Percentiles rank a stretch among this genome's conserved stretches.
These are phyloP conservation scores for Wasmannia auropunctata DNA, from an alignment of 1,140 invertebrate species.

Conservation along the genomic window DNA sequence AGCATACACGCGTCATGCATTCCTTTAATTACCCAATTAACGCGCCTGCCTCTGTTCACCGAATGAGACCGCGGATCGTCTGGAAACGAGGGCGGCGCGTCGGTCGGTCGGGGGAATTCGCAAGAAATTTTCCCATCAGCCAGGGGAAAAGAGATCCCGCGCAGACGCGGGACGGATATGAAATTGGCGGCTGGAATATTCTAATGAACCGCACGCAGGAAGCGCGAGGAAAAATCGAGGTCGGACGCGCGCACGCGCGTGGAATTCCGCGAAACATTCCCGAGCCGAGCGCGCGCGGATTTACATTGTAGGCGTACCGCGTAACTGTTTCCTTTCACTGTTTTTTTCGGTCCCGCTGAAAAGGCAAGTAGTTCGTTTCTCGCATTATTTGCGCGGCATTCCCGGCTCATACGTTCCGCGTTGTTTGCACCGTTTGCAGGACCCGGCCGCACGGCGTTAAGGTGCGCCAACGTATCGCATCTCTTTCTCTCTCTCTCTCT, in stretches of 20 bases:
- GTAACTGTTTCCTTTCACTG: conserved; percentile 36
- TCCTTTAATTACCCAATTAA: conserved; percentile 68
- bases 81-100: conserved; percentile 8
- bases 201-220: conserved; percentile 60
- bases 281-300: conserved; percentile 57
- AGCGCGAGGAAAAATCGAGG: conserved; percentile 60
- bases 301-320: conserved; percentile 59
- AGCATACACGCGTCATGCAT: background rate
- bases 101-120: conserved; percentile 32
- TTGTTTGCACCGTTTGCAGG: too few species aligned
- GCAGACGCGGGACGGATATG: conserved; percentile 28
- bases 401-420: conserved; percentile 15
- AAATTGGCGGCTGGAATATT: conserved; percentile 51
- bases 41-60: conserved; percentile 44
- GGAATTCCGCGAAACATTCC: conserved; percentile 56
- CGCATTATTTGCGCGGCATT: conserved; percentile 53
- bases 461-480: conserved; percentile 28
- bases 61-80: conserved; percentile 32
- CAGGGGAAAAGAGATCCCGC: background rate
- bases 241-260: conserved; percentile 40
- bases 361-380: conserved; percentile 57
- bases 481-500: too few species aligned
- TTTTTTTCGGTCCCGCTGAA: conserved; percentile 26
- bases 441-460: conserved; percentile 23
- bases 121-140: conserved; percentile 60